Evolutionary conservation across 2,797 vertebrate genomes (phyloP), one percentile per base, ranked within the genome.

Genomic region (Chelon labrosus): DNA sequence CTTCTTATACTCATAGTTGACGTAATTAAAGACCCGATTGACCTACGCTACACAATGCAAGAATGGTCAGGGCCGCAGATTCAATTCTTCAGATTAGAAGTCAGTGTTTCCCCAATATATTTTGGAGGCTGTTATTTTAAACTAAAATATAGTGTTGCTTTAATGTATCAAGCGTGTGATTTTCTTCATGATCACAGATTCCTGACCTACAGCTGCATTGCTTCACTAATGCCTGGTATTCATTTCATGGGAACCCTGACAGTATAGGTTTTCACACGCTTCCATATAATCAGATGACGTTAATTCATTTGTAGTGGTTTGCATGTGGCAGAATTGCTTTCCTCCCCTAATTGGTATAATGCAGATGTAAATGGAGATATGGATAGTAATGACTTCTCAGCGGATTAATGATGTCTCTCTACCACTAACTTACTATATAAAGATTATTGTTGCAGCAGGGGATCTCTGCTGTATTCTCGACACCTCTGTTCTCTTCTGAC

Each of bases 231-330:
- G 54, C 42, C 54, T 50, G 31, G 22, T 44, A 53, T 62, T 82
- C 35, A 39, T 68, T 59, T 72, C 47, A 70, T 17, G 69, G 66
- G 75, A 73, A 72, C 37, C 50, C 81, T 79, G 70, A 82, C 56
- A 61, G 41, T 69, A 72, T 73, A 87, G 54, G 66, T 88, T 87
- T 82, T 44, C 55, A 71, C 73, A 75, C n/a, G 50, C 77, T 70
- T 84, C 75, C 79, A 56, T 89, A 56, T 87, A 92, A 93, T 93
- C 89, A 79, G 80, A 91, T 91, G 77, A 90, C 86, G 80, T 88
- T 89, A 91, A 93, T 93, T 90, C 75, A 86, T 89, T 93, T 62
- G 82, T 87, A 86, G 73, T 69, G 73, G 81, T 85, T 83, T 83
- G 71, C 69, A 88, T 82, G 69, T 88, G 75, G 65, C 80, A 80